A percentile compares a stretch with the other conserved stretches of the same genome.
phyloP scores from a whole-genome alignment of 1,140 invertebrate genomes.

The Heliconius hewitsoni region DNA sequence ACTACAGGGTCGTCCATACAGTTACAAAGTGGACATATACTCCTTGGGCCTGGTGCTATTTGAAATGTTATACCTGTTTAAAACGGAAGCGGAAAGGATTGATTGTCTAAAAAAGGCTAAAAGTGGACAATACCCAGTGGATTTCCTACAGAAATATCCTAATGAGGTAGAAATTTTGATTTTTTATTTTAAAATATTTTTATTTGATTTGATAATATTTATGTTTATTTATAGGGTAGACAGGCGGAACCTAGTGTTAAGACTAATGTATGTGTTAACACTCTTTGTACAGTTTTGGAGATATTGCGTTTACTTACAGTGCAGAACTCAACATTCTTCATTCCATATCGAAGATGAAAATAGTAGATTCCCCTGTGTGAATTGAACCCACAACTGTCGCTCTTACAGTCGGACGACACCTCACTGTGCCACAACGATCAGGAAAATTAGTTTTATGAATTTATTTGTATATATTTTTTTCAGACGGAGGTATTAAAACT shows the following conservation, averaged over 20 bases:
- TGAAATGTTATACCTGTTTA: slow-evolving; percentile 94
- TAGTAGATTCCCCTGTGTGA: too few species aligned
- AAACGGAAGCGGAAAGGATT: slow-evolving; percentile 94
- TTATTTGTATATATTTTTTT: slow-evolving; percentile 53
- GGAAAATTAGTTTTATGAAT: neutral
- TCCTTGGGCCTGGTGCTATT: slow-evolving; percentile 96
- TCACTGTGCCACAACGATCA: too few species aligned
- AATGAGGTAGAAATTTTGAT: slow-evolving; percentile 84
- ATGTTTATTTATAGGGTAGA: too few species aligned
- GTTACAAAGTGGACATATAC: slow-evolving; percentile 98
- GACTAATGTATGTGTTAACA: too few species aligned
- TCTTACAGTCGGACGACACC: too few species aligned
- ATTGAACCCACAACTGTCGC: too few species aligned
- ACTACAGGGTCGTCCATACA: slow-evolving; percentile 88
- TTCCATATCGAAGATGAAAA: too few species aligned
- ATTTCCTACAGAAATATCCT: slow-evolving; percentile 85
- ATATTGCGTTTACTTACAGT: too few species aligned
- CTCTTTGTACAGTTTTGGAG: too few species aligned
- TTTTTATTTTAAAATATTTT: neutral
- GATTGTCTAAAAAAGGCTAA: slow-evolving; percentile 84
- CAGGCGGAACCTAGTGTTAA: too few species aligned
- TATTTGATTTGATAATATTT: too few species aligned
- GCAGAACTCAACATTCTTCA: too few species aligned
- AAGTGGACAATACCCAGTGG: slow-evolving; percentile 85
- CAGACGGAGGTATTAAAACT: slow-evolving; percentile 87